Percentiles rank a stretch among this genome's conserved stretches.
Evolutionary conservation across 2,113 vertebrate genomes (phyloP).

Genomic region (Pomatostomus ruficeps): DNA sequence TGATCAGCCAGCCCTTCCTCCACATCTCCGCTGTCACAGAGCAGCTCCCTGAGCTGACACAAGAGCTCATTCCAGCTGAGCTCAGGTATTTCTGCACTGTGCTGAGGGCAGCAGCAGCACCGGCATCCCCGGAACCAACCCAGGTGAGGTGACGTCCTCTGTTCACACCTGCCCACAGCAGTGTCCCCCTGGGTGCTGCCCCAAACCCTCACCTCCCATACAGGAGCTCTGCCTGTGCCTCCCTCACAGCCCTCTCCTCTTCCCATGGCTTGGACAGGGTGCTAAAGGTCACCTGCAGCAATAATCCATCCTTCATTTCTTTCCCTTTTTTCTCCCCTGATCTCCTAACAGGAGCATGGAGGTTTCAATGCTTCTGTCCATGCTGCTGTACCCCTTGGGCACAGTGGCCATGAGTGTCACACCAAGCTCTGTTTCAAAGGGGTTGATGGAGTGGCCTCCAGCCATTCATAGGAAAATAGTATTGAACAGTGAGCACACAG

Average conservation of each 20-base stretch:
- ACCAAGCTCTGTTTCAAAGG: background rate
- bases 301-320: background rate
- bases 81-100: background rate
- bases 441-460: background rate
- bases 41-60: background rate
- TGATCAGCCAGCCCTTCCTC: background rate
- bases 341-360: rapidly evolving
- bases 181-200: background rate
- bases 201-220: background rate
- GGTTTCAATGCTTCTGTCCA: background rate
- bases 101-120: background rate
- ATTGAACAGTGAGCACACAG: background rate
- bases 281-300: background rate
- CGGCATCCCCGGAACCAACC: background rate
- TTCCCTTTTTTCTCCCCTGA: background rate
- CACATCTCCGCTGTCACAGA: background rate
- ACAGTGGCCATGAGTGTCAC: background rate
- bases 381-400: background rate
- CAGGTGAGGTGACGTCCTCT: background rate
- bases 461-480: background rate
- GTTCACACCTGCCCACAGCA: background rate
- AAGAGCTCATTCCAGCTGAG: background rate
- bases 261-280: background rate
- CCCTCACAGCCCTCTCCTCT: background rate
- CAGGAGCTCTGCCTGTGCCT: background rate